Evolutionary conservation across 1,140 invertebrate genomes (phyloP), one percentile per base, ranked within the genome.

Genomic region (Carcinoscorpius rotundicauda): DNA sequence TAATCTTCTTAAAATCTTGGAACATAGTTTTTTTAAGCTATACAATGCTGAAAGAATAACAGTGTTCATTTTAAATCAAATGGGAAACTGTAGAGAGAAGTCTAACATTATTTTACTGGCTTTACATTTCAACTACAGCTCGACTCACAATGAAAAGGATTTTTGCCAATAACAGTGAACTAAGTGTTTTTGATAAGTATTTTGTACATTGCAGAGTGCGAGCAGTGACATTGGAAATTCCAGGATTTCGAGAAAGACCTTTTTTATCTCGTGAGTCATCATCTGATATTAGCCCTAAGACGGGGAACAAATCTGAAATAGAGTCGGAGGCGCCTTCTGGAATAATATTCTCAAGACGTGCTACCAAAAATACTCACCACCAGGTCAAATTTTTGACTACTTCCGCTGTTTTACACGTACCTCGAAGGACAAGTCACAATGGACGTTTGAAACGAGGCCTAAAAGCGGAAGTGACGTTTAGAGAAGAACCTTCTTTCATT

Each of bases 321-420:
- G 53, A 58, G 8, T 63, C 63, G 3, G 66, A 67, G 5, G 61
- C 62, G 11, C 66, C 66, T 5, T 53, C 66, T 6, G 53, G 53
- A 9, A 8, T n/a, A 8, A 9, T n/a, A 8, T 55, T 8, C n/a
- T 49, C 48, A 51, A 67, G 62, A 11, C 49, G 66, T 10, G 49
- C 62, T 5, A 61, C 60, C 52, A 61, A 58, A 29, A 60, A 55
- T 10, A 60, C 11, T 49, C 63, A 58, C 57, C 62, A 64, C 53
- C 66, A 67, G 29, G 66, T 67, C 59, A 67, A 67, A 60, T 67
- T 67, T 11, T 61, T 67, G 66, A 67, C 66, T 0, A 67, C 66
- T 8, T 64, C 66, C 9, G 66, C 66, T 49, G 66, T 67, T 5
- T 53, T 67, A 6, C 66, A 67, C 55, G 66, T 62, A 8, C 50